Evolutionary conservation across 2,888 invertebrate species (phyloP).

Genomic region (Morinoia aosen): DNA sequence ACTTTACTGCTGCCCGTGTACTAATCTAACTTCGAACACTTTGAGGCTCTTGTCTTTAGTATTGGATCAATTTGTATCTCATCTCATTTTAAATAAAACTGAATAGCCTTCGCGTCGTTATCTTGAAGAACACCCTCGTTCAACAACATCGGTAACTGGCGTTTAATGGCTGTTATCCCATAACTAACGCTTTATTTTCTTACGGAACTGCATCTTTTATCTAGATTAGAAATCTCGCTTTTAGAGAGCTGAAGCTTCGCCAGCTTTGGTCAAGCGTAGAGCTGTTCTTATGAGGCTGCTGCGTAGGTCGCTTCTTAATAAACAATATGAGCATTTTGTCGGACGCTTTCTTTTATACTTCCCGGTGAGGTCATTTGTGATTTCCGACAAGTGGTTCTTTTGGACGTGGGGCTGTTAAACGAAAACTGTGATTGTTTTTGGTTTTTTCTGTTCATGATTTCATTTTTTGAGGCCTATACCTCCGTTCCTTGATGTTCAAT

Average conservation of each 20-base stretch:
- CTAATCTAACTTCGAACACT: not conserved
- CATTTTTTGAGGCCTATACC: no score
- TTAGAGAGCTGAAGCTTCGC: not conserved
- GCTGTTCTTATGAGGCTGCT: not conserved
- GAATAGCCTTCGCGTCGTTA: not conserved
- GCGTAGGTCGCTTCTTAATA: not conserved
- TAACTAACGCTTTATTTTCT: slow-evolving; percentile 6
- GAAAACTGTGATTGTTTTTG: not conserved
- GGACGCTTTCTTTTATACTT: not conserved
- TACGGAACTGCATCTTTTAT: not conserved
- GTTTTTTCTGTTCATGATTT: no score
- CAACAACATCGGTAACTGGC: not conserved
- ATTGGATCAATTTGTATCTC: not conserved
- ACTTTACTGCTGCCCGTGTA: not conserved
- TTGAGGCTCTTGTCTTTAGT: not conserved
- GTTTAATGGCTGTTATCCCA: slow-evolving; percentile 15
- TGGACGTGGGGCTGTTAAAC: not conserved
- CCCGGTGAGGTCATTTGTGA: not conserved
- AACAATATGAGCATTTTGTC: slow-evolving; percentile 6
- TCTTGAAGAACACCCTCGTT: slow-evolving; percentile 12
- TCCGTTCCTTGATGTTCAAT: no score
- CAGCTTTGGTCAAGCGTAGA: not conserved
- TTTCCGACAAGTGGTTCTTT: not conserved
- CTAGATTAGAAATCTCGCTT: slow-evolving; percentile 42
- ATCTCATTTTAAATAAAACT: not conserved